Percentiles rank a stretch among this genome's conserved stretches.
Evolutionary conservation across 2,888 invertebrate genomes (phyloP).

Genomic region (Cephus pygmeus): DNA sequence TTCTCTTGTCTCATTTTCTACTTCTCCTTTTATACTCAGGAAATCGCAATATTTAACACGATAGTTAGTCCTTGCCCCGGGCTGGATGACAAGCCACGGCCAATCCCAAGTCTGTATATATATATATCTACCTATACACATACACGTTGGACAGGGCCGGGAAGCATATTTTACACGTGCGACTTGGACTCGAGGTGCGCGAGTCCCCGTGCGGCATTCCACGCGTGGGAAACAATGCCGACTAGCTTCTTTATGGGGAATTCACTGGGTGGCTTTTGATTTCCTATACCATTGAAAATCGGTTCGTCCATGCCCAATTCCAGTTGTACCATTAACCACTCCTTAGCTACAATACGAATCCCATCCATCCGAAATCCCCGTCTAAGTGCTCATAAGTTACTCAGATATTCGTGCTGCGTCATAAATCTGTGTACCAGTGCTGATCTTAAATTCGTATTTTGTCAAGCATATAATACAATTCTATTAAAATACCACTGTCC

Average conservation of each 20-base stretch:
- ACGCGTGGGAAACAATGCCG: constrained; percentile 63
- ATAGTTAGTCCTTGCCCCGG: constrained; percentile 38
- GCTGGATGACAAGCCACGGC: constrained; percentile 2
- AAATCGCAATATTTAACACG: constrained; percentile 61
- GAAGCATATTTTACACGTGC: constrained; percentile 46
- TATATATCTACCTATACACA: background rate
- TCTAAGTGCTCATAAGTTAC: too few species aligned
- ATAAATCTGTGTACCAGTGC: too few species aligned
- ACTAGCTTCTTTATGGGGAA: constrained; percentile 56
- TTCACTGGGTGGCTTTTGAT: constrained; percentile 51
- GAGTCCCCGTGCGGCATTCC: constrained; percentile 48
- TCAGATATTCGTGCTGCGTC: too few species aligned
- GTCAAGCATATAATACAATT: too few species aligned
- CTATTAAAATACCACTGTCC: too few species aligned
- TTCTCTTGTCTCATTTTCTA: too few species aligned
- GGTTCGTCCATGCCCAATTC: too few species aligned
- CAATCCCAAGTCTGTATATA: background rate
- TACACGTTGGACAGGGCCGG: constrained; percentile 43
- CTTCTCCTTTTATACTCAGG: constrained; percentile 29
- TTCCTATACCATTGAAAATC: too few species aligned
- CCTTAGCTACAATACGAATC: too few species aligned
- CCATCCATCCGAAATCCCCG: too few species aligned
- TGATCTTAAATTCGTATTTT: too few species aligned
- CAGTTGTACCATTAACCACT: too few species aligned
- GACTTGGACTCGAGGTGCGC: constrained; percentile 26